Percentiles rank a stretch among this genome's conserved stretches.
Conservation (phyloP, 2,888 invertebrate species). For the Dione vanillae region DNA sequence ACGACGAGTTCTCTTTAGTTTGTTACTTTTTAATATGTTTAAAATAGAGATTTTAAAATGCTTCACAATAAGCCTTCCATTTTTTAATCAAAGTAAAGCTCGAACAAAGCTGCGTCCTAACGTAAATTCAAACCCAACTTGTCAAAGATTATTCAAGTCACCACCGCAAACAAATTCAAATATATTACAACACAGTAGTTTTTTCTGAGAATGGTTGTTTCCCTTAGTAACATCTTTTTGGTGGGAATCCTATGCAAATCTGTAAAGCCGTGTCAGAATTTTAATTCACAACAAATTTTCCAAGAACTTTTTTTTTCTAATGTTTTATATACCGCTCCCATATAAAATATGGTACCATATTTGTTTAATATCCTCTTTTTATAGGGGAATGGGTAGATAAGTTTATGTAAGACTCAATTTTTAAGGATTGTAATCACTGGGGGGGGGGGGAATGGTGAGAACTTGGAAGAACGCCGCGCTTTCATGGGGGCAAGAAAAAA, state of each 20-base stretch:
- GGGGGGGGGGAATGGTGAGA: no score
- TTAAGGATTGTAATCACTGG: no score
- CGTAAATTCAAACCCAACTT: background rate
- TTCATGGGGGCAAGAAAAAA: no score
- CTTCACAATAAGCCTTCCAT: background rate
- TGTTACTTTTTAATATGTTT: no score
- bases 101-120: background rate
- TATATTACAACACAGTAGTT: slow-evolving; percentile 6
- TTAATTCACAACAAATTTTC: slow-evolving; percentile 24
- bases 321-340: no score
- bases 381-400: no score
- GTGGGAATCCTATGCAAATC: slow-evolving; percentile 33
- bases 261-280: slow-evolving; percentile 25
- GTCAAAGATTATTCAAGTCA: slow-evolving; percentile 7
- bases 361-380: no score
- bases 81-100: background rate
- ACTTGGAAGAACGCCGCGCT: no score
- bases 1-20: no score
- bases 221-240: slow-evolving; percentile 26
- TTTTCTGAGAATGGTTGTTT: slow-evolving; percentile 29
- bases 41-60: no score
- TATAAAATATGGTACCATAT: no score
- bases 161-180: slow-evolving; percentile 12
- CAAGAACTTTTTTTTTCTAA: background rate
- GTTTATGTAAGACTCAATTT: no score